A percentile compares a stretch with the other conserved stretches of the same genome.
Conservation (phyloP, 2,113 vertebrate species). For the Onychostruthus taczanowskii region DNA sequence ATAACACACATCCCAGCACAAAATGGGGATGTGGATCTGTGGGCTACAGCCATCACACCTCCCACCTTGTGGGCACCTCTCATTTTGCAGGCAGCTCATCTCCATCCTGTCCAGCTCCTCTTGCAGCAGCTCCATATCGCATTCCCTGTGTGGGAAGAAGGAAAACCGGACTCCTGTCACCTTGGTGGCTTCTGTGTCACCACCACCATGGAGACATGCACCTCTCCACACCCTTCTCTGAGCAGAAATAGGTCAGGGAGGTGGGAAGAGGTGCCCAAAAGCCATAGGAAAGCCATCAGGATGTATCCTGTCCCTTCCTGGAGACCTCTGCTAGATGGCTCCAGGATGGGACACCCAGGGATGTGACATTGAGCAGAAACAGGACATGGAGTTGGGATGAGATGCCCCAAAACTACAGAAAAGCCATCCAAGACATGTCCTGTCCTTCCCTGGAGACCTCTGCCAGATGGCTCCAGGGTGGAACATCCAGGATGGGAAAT, state of each 20-base stretch:
- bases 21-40: background rate
- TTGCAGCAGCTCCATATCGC: background rate
- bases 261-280: background rate
- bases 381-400: background rate
- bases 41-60: background rate
- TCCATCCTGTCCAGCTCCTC: slow-evolving; percentile 26
- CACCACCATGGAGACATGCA: rapidly evolving
- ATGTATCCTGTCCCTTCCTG: background rate
- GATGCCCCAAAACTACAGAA: background rate
- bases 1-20: background rate
- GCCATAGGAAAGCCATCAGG: background rate
- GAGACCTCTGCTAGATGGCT: background rate
- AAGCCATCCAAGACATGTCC: background rate
- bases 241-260: background rate
- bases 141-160: background rate
- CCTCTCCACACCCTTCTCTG: background rate
- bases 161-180: rapidly evolving
- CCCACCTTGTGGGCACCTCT: background rate
- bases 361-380: background rate
- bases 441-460: background rate
- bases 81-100: slow-evolving; percentile 20
- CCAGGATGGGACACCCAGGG: no score
- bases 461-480: background rate
- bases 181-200: background rate
- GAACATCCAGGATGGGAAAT: no score